Conservation (phyloP, 92 coral and sea anemone genomes). For the Epizoanthus stellaris region DNA sequence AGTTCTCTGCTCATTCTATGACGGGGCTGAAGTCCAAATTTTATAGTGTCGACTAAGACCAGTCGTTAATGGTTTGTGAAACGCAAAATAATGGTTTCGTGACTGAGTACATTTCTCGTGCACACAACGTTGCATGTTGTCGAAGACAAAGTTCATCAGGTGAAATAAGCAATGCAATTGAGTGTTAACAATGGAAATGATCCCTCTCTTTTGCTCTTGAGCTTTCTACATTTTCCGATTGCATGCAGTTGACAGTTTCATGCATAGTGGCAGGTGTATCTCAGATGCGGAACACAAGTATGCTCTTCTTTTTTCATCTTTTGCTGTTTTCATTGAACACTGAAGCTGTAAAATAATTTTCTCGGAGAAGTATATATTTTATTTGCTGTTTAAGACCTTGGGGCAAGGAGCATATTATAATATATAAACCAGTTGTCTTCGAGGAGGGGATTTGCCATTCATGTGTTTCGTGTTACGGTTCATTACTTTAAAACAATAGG, state of each 20-base stretch:
- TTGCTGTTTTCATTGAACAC: no score
- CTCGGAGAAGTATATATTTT: no score
- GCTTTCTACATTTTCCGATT: conserved; percentile 18
- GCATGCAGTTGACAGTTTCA: background rate
- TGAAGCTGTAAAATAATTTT: no score
- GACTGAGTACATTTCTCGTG: background rate
- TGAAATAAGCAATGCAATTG: background rate
- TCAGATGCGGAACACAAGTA: no score
- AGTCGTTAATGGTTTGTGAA: background rate
- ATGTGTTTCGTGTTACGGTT: no score
- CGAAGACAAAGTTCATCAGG: background rate
- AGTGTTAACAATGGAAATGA: background rate
- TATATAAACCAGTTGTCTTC: no score
- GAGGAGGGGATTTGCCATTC: no score
- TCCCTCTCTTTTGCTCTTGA: background rate
- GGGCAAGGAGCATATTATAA: no score
- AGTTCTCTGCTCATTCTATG: background rate
- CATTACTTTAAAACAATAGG: no score
- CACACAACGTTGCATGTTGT: conserved; percentile 45
- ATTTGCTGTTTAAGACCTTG: no score
- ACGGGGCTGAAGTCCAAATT: conserved; percentile 4
- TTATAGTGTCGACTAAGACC: background rate
- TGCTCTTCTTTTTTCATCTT: no score
- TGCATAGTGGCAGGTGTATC: no score
- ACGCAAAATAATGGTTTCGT: conserved; percentile 24